Evolutionary conservation across 2,797 vertebrate species (phyloP), one percentile per base, ranked within the genome.

Genomic region (Rhinella marina): DNA sequence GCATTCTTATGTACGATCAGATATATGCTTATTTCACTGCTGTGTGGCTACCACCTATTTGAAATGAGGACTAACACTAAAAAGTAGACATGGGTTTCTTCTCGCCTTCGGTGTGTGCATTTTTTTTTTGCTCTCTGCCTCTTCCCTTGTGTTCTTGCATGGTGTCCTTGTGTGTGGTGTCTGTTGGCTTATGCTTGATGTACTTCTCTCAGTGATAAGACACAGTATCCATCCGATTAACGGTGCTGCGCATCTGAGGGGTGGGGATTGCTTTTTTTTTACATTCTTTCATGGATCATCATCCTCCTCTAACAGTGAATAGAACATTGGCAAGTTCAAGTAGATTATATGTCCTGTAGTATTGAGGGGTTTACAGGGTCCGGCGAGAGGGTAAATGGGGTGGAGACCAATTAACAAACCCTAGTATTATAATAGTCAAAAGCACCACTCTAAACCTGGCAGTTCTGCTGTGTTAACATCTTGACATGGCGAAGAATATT

Each of bases 271-370:
- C 19, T 52, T 41, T 76, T 52, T 76, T 76, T 88, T 87, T 92
- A 93, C 91, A 91, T 87, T 73, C 91, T 90, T 87, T 73, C 91
- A 90, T 89, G 32, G 27, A 91, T 92, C 91, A 77, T 94, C 93
- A 95, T 94, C 95, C 93, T 92, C 81, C 92, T 91, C 73, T 64
- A 91, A 94, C 92, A 93, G 95, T 95, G 95, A 94, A 93, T 92
- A 94, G 95, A 96, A 96, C 94, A 95, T 95, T 95, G 94, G 95
- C 94, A 95, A 92, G 94, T 23, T 19, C 77, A 73, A 85, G 68
- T 66, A 27, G 27, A 57, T n/a, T n/a, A 79, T 57, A 75, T 68
- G 5, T 76, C 78, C 48, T 90, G 62, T 87, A 85, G 93, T 93
- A 73, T 62, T 62, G 13, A 32, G 17, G 52, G 27, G 27, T n/a